Base-by-base conservation (phyloP, 2,888 invertebrate genomes). In the Platerodrilus igneus region DNA sequence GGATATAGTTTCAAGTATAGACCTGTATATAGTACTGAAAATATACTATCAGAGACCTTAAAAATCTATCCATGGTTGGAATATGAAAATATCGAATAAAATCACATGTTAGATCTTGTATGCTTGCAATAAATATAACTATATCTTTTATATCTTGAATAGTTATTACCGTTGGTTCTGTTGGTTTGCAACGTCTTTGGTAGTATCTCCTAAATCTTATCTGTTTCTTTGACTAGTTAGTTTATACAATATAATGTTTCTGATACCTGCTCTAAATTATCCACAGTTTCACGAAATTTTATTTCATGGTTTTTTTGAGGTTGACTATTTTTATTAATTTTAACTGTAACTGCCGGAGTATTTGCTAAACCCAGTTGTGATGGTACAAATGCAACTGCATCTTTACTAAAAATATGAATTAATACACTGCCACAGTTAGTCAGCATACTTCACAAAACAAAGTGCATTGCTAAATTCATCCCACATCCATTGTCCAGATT, bases 21-120 rank as follows among this genome's bases (percentile, higher is more conserved):
- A 77, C 79, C 68, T 78, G 76, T 50, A 78, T 67, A 60, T 76
- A 81, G 60, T 75, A 78, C 57, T 77, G 77, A 51, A 77, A 75
- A 56, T 76, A 81, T 31, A 82, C 59, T 37, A 79, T 74, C 35
- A 79, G 65, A n/a, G 78, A 74, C 46, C 80, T 69, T 39, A 82
- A 64, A 59, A 81, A 79, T 54, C 75, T 69, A 59, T 82, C 81
- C 25, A 77, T 74, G 15, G 75, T 70, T 28, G 73, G 70, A 18
- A 68, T 67, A 58, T 81, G 73, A 45, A 81, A 71, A 56, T 77
- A 73, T 45, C 72, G 70, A 48, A 82, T 74, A 52, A 81, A 74
- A 58, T 76, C 71, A n/a, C 71, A 63, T 41, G 74, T 74, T 52
- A 78, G 60, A 58, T 74, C 66, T 46, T 61, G 66, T 18, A 74